Evolutionary conservation across 2,113 vertebrate species (phyloP), one percentile per base, ranked within the genome.

Genomic region (Ia io): DNA sequence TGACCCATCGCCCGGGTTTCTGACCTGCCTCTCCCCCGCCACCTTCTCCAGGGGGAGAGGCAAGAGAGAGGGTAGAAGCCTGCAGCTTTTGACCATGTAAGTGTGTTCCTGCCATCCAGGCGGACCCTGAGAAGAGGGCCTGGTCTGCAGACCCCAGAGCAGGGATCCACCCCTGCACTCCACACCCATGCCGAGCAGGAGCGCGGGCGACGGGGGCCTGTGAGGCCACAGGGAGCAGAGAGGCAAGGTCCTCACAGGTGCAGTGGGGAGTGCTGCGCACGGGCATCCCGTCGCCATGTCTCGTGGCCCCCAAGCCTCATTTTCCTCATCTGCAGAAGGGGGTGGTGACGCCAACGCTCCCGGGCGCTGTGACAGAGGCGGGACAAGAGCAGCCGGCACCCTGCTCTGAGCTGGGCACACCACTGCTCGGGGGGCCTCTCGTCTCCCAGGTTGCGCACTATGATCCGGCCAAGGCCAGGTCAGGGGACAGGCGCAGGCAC

Each of bases 221-320:
- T 61, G 25, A 30, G 25, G 28, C 61, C 53, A 17, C 3, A 12
- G 10, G 23, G 74, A 2, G 17, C 30, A 59, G 25, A 59, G 25
- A 2, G 9, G 12, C 25, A 0, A 0, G 22, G 13, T 9, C 17
- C 1, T 20, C 25, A 9, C 3, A 44, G 82, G 51, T 20, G 40
- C 18, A 16, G 13, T 2, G 4, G 79, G 40, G 25, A 14, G 1
- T 1, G 22, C 22, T 14, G 78, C 37, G 9, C 2, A 1, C 3
- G 37, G 76, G 40, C 32, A 7, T 47, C 47, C 84, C 30, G 56
- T 9, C 40, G 51, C 84, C 47, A 65, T 8, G 2, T 28, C 35
- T 49, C 17, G 37, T 23, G 4, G 28, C 37, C 59, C 53, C 42
- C 32, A 16, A n/a, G 85, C 7, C 77, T 91, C 67, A 3, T 42